Percentiles rank a stretch among this genome's conserved stretches.
Evolutionary conservation across 2,888 invertebrate genomes (phyloP).

Genomic region (Adelognathus sp.): DNA sequence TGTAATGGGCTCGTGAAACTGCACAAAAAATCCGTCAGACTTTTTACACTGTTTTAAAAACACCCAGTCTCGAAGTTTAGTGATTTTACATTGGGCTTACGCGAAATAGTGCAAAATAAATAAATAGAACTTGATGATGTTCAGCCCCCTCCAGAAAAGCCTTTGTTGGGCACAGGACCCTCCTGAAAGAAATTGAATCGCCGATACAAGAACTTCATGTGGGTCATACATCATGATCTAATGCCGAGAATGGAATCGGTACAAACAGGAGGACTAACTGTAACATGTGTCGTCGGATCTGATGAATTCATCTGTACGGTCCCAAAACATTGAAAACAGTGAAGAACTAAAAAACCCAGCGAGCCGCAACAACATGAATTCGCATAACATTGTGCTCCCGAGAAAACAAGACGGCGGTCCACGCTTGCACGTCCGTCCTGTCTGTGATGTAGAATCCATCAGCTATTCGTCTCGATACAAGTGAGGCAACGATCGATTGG

Average conservation of each 20-base stretch:
- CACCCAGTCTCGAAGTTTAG: no score
- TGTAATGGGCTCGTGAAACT: no score
- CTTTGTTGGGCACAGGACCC: no score
- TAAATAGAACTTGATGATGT: no score
- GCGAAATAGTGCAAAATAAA: no score
- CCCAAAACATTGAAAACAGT: neutral
- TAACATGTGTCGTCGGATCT: neutral
- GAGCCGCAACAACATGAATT: slow-evolving; percentile 41
- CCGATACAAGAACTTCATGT: no score
- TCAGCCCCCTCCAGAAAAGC: no score
- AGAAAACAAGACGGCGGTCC: slow-evolving; percentile 45
- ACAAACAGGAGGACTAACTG: neutral
- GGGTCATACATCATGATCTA: neutral
- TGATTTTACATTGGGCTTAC: no score
- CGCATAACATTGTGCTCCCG: slow-evolving; percentile 37
- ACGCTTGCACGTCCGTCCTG: slow-evolving; percentile 51
- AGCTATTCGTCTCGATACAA: slow-evolving; percentile 40
- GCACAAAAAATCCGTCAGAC: no score
- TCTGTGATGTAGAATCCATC: slow-evolving; percentile 28
- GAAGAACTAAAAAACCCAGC: slow-evolving; percentile 36
- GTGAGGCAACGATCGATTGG: slow-evolving; percentile 53
- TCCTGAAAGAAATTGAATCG: no score
- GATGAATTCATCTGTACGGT: neutral
- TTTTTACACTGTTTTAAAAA: no score
- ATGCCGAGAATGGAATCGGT: neutral